Evolutionary conservation across 2,113 vertebrate species (phyloP), one percentile per base, ranked within the genome.

Genomic region (Gavia stellata): DNA sequence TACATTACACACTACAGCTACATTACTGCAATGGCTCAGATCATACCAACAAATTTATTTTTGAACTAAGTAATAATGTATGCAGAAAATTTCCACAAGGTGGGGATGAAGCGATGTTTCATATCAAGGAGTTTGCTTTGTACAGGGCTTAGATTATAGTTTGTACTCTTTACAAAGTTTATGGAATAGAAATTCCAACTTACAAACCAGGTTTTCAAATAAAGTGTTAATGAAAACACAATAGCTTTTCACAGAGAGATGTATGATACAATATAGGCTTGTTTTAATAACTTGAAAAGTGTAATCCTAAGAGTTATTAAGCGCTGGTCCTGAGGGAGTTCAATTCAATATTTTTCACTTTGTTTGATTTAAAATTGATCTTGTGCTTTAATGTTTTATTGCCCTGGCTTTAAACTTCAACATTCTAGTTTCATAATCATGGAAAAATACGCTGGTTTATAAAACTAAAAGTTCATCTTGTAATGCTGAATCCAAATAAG

Each of bases 61-160:
- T 88, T 72, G 3, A 86, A 9, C 12, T 23, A 53, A 81, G 10
- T 13, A 29, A 34, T 3, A 55, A 26, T 6, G 3, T 59, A 66
- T 59, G 42, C 72, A 67, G 38, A 59, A 83, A 44, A 45, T 21
- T 94, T 93, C 96, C 96, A 96, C 94, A 68, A 79, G 95, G 36
- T 96, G 96, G 91, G 23, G 92, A 31, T 89, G 52, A 74, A 88
- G 45, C 6, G 31, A 52, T 79, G 47, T 33, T 94, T 93, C 38
- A 18, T 29, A 70, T 23, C 14, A 42, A 45, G 17, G 34, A 38
- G 9, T 79, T 88, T 55, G 12, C 10, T 66, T 36, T 29, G 3
- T 53, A 23, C 23, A 70, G 16, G 14, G 21, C 3, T 62, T 40
- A 16, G 12, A 61, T 83, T 40, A 31, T n/a, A n/a, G 33, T 67